A percentile compares a stretch with the other conserved stretches of the same genome.
phyloP scores from a whole-genome alignment of 2,888 invertebrate genomes.

The Ypsolopha sequella region DNA sequence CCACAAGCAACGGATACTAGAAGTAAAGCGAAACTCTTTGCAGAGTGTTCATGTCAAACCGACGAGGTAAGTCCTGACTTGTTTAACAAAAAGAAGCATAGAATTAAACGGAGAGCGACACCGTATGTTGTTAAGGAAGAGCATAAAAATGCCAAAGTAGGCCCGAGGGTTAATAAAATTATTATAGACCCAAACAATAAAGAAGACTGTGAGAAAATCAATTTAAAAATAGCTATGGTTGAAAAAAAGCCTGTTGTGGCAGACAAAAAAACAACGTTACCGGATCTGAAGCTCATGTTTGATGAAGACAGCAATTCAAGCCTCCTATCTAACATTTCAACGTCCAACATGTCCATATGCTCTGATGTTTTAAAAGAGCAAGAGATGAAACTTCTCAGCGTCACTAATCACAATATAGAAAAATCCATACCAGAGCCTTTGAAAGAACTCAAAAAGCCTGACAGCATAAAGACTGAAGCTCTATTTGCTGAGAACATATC shows the following conservation, averaged over 20 bases:
- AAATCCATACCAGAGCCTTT: not conserved
- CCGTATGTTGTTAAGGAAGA: constrained; percentile 31
- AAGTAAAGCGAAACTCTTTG: not conserved
- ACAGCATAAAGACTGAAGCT: not conserved
- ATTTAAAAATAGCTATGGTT: not conserved
- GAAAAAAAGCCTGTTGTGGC: too few species aligned
- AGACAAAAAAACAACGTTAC: not conserved
- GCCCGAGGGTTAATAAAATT: constrained; percentile 16
- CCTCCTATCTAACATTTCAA: not conserved
- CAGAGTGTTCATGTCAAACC: constrained; percentile 24
- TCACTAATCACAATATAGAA: not conserved
- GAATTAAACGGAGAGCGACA: constrained; percentile 15
- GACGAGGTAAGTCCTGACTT: constrained; percentile 18
- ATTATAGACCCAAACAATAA: constrained; percentile 21
- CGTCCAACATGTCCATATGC: not conserved
- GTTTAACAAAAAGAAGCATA: constrained; percentile 12
- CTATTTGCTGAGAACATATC: constrained; percentile 10
- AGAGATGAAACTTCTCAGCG: not conserved
- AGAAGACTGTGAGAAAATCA: not conserved
- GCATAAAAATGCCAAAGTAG: constrained; percentile 12
- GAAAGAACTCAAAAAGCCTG: not conserved
- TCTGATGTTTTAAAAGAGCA: not conserved
- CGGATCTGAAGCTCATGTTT: not conserved
- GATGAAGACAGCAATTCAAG: not conserved
- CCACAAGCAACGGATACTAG: too few species aligned